phyloP scores from a whole-genome alignment of 2,797 vertebrate species.

The Coregonus sp. region DNA sequence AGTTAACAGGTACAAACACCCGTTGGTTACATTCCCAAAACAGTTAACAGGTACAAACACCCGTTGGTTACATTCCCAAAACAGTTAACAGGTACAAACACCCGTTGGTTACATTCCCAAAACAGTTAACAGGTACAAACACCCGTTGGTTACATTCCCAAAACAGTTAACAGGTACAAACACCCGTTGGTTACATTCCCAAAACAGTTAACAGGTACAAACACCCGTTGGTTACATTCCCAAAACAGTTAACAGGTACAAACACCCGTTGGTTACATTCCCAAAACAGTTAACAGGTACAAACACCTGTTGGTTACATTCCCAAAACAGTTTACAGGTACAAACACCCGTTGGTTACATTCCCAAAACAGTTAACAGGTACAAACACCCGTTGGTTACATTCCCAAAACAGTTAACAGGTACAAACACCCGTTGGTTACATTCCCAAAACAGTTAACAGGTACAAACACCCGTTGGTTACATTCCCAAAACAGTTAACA shows the following conservation, averaged over 20 bases:
- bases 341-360: constrained; percentile 64
- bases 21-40: constrained; percentile 58
- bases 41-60: constrained; percentile 21
- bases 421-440: constrained; percentile 61
- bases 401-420: neutral
- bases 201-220: neutral
- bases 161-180: neutral
- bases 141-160: constrained; percentile 62
- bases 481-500: constrained; percentile 24
- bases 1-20: constrained; percentile 26
- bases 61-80: constrained; percentile 59
- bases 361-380: neutral
- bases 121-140: constrained; percentile 3
- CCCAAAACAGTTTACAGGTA: neutral
- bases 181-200: constrained; percentile 64
- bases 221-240: constrained; percentile 64
- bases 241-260: neutral
- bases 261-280: constrained; percentile 64
- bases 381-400: constrained; percentile 64
- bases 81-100: constrained; percentile 19
- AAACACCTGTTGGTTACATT: constrained; percentile 63
- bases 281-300: neutral
- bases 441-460: constrained; percentile 11
- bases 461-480: constrained; percentile 59
- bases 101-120: constrained; percentile 60